Evolutionary conservation across 2,888 invertebrate species (phyloP), one percentile per base, ranked within the genome.

Genomic region (Cheilosia soror): DNA sequence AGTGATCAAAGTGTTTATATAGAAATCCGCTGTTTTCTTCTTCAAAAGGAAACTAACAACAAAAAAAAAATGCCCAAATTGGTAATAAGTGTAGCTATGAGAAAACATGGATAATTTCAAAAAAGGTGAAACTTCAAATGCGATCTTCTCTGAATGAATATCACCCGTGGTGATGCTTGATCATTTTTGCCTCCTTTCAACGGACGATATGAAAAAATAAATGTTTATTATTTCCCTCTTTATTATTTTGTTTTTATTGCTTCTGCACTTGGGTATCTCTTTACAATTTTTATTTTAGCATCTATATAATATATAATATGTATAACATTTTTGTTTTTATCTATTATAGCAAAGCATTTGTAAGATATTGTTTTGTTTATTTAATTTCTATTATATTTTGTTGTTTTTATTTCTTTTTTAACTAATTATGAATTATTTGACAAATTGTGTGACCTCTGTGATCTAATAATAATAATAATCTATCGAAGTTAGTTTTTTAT

Each of bases 141-240:
- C 62, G 63, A 40, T 73, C 37, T 44, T 63, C 44, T 73, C 53
- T 44, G 15, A 65, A 66, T 33, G 63, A 66, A 73, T 62, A 53
- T 15, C 60, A 73, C 44, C 42, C 40, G 55, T 42, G n/a, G n/a
- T 27, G 47, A 25, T 11, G 51, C 47, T 75, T 77, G 65, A 47
- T 37, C 37, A 66, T 13, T 42, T 77, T 68, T 68, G 33, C n/a
- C 42, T 65, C 47, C 62, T 66, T 15, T 60, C 20, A 66, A 62
- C 65, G 37, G 60, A 44, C 65, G 53, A 60, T 73, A 83, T 78
- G 72, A 73, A 82, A 82, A 82, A 82, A 82, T 82, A 82, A 82
- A 82, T 77, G 49, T 73, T 72, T 68, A 66, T 49, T 33, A 15
- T 47, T 66, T 53, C 42, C 31, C 40, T n/a, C 27, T 47, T 37